Percentiles rank a stretch among this genome's conserved stretches.
Conservation (phyloP, 35 echinoderm and acorn worm species). For the Chiridota heheva region DNA sequence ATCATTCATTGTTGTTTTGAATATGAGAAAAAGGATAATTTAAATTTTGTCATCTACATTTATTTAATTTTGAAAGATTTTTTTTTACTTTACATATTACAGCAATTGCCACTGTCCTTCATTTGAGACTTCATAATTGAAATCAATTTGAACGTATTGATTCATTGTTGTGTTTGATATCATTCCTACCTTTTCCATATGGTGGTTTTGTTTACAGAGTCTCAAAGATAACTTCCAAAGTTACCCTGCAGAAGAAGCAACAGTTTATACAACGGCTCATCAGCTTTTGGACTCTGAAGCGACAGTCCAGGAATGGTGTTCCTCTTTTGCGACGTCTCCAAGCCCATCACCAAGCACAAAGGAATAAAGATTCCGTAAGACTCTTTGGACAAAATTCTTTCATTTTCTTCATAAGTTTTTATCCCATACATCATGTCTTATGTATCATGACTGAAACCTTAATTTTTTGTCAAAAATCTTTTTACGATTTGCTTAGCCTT, state of each 20-base stretch:
- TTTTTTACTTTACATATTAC: too few species aligned
- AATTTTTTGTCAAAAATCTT: too few species aligned
- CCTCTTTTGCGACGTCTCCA: conserved; percentile 85
- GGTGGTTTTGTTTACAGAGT: conserved; percentile 54
- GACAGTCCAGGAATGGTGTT: conserved; percentile 94
- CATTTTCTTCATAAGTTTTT: too few species aligned
- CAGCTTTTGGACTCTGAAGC: conserved; percentile 94
- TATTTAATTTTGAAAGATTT: too few species aligned
- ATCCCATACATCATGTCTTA: too few species aligned
- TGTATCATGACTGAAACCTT: too few species aligned
- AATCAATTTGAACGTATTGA: not conserved
- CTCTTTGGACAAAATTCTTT: not conserved
- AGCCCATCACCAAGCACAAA: conserved; percentile 90
- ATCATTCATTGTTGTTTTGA: too few species aligned
- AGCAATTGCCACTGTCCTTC: not conserved
- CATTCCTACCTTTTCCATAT: not conserved
- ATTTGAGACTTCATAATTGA: not conserved
- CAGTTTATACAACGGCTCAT: conserved; percentile 87
- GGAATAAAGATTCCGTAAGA: conserved; percentile 94
- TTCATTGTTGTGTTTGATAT: not conserved
- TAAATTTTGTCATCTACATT: too few species aligned
- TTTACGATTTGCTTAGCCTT: too few species aligned
- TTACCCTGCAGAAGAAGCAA: conserved; percentile 86
- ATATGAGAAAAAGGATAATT: too few species aligned
- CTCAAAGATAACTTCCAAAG: conserved; percentile 92